Conservation (phyloP, 2,797 vertebrate species). For the Epinephelus awoara region DNA sequence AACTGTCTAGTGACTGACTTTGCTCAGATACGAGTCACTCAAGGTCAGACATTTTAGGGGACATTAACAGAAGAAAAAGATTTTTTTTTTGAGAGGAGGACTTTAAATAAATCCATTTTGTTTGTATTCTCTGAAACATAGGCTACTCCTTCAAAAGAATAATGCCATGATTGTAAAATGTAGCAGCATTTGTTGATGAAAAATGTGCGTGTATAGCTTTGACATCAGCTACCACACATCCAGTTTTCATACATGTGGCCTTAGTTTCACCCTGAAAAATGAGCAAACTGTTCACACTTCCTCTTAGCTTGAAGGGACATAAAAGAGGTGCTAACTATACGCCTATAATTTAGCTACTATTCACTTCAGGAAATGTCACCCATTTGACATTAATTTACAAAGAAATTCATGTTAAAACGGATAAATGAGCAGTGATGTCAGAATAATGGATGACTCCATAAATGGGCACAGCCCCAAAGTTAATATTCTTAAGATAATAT, state of each 20-base stretch:
- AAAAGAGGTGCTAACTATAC: background rate
- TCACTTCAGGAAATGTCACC: conserved; percentile 32
- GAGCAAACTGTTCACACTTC: conserved; percentile 18
- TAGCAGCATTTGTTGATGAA: background rate
- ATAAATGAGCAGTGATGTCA: conserved; percentile 37
- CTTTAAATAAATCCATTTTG: background rate
- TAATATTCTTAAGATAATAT: conserved; percentile 10
- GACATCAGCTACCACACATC: background rate
- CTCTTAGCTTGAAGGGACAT: background rate
- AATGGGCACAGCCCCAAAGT: background rate
- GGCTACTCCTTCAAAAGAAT: background rate
- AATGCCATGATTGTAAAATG: background rate
- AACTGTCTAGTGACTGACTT: no score
- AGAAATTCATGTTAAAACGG: conserved; percentile 13
- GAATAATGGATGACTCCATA: conserved; percentile 22
- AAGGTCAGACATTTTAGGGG: no score
- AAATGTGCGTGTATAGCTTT: background rate
- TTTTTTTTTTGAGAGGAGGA: no score
- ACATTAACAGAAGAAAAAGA: no score
- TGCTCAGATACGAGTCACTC: no score
- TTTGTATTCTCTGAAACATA: background rate
- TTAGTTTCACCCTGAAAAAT: conserved; percentile 25
- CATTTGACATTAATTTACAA: conserved; percentile 29
- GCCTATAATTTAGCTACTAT: background rate
- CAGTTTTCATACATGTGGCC: background rate